Evolutionary conservation across 2,797 vertebrate species (phyloP).

Genomic region (Falco cherrug): DNA sequence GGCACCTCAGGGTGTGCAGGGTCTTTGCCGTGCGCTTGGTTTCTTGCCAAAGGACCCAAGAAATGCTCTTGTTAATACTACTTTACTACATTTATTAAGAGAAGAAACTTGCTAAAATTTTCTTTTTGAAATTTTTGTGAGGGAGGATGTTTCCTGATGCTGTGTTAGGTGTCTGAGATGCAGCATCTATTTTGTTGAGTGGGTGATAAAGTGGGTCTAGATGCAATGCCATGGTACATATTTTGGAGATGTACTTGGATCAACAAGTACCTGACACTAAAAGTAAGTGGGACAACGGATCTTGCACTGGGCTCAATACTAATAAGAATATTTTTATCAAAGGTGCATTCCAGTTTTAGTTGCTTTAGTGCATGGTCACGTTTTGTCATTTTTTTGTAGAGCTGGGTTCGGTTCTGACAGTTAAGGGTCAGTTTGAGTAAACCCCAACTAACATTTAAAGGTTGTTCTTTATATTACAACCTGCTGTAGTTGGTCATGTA

Average conservation of each 20-base stretch:
- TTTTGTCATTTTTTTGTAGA: neutral
- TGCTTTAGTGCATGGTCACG: neutral
- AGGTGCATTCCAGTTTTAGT: neutral
- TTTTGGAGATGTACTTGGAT: neutral
- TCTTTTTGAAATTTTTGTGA: neutral
- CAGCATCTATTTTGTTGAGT: neutral
- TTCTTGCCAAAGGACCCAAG: neutral
- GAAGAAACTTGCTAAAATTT: neutral
- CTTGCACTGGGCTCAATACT: neutral
- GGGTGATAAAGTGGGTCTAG: neutral
- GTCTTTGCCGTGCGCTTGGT: neutral
- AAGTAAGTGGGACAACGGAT: accelerated
- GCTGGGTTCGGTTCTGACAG: neutral
- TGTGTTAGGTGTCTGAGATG: accelerated
- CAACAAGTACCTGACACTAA: neutral
- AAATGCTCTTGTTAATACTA: neutral
- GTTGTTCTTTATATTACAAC: neutral
- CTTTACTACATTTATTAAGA: accelerated
- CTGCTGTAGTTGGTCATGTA: neutral
- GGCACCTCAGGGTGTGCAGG: neutral
- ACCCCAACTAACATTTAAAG: neutral
- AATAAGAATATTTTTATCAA: neutral
- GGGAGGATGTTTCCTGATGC: accelerated
- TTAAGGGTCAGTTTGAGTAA: neutral
- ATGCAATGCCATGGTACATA: accelerated